These are phyloP conservation scores for Amphiprion clarkii DNA, from an alignment of 2,797 vertebrate genomes.

Conservation along the genomic window DNA sequence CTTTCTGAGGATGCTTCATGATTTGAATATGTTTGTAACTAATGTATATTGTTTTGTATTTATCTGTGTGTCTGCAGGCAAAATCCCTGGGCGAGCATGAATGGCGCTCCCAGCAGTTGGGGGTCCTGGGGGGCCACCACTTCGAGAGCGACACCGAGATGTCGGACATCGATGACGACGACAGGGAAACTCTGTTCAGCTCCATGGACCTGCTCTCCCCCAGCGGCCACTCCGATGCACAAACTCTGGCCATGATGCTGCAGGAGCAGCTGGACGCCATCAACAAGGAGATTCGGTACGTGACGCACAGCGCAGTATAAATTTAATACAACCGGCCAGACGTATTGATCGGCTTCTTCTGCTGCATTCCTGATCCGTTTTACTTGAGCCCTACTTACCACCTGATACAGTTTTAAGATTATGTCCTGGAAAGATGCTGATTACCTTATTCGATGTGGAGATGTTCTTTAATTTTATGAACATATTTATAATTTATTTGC, in stretches of 20 bases:
- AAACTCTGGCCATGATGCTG: conserved; percentile 99
- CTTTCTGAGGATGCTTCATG: too few species aligned
- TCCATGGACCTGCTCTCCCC: conserved; percentile 99
- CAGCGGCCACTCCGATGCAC: conserved; percentile 96
- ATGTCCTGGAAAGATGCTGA: background rate
- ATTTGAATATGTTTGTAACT: too few species aligned
- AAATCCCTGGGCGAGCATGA: conserved; percentile 97
- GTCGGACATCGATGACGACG: conserved; percentile 98
- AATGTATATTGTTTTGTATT: too few species aligned
- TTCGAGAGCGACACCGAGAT: conserved; percentile 99
- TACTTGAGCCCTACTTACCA: conserved; percentile 1
- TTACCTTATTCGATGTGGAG: too few species aligned
- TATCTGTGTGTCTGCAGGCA: conserved; percentile 81
- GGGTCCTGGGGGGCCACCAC: conserved; percentile 91
- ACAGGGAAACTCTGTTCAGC: conserved; percentile 96
- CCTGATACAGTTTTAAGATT: conserved; percentile 17
- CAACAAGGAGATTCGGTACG: conserved; percentile 98
- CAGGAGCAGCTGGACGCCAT: conserved; percentile 99
- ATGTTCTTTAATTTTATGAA: background rate
- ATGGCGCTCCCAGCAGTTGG: conserved; percentile 95
- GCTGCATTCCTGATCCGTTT: conserved; percentile 27
- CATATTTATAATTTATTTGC: background rate
- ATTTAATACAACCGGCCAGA: conserved; percentile 18
- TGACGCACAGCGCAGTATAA: background rate
- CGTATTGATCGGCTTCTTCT: conserved; percentile 25